Evolutionary conservation across 23 tunicate species (phyloP).

Genomic region (Phallusia fumigata): DNA sequence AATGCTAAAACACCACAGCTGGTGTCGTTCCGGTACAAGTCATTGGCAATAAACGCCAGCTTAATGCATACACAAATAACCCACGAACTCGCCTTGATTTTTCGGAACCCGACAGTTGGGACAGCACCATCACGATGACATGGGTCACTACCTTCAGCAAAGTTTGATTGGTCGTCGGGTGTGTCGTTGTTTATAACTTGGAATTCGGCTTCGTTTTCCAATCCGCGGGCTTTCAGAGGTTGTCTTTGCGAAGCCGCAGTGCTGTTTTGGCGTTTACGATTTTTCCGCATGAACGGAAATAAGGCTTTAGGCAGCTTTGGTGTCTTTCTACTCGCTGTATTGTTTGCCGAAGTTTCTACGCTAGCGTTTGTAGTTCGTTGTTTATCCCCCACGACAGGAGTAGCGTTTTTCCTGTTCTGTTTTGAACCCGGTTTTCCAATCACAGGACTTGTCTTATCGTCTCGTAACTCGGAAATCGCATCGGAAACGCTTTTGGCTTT

Average conservation of each 20-base stretch:
- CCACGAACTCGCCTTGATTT: constrained; percentile 41
- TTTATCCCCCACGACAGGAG: background rate
- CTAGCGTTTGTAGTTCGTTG: background rate
- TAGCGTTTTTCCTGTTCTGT: background rate
- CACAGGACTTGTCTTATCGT: background rate
- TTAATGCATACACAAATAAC: too few species aligned
- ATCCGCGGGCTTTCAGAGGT: constrained; percentile 23
- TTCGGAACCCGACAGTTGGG: constrained; percentile 34
- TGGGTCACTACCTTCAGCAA: background rate
- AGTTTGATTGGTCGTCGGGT: background rate
- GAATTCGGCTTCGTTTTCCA: background rate
- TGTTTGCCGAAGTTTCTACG: background rate
- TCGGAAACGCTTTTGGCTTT: constrained; percentile 7
- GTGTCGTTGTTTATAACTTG: background rate
- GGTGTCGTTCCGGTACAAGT: too few species aligned
- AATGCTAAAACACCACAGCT: too few species aligned
- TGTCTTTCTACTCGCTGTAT: constrained; percentile 22
- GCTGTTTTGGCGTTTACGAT: constrained; percentile 39
- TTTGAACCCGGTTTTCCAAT: background rate
- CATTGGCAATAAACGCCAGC: too few species aligned
- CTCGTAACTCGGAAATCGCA: background rate
- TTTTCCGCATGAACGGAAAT: constrained; percentile 62
- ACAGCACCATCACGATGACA: background rate
- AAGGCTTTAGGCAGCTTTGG: constrained; percentile 49
- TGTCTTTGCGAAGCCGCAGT: constrained; percentile 6